phyloP scores from a whole-genome alignment of 2,797 vertebrate genomes.

The Alectoris magna region DNA sequence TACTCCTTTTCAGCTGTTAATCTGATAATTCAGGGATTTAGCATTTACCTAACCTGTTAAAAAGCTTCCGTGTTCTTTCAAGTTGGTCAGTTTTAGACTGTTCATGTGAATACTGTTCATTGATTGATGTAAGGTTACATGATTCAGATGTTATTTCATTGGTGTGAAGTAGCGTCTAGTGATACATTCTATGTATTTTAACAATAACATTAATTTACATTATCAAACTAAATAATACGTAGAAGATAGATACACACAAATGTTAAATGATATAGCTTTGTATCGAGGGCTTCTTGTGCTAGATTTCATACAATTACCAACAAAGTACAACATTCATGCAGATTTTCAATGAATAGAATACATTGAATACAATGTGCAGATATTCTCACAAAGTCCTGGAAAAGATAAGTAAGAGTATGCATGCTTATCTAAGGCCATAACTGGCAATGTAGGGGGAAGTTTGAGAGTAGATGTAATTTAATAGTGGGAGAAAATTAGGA shows the following conservation, averaged over 20 bases:
- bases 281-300: not conserved
- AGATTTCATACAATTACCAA: not conserved
- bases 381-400: not conserved
- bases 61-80: not conserved
- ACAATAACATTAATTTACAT: not conserved
- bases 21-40: not conserved
- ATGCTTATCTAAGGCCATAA: not conserved
- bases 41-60: not conserved
- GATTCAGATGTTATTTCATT: not conserved
- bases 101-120: not conserved
- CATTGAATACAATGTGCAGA: not conserved
- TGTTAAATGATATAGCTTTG: not conserved
- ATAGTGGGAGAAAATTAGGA: not conserved
- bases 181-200: not conserved
- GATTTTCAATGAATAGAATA: not conserved
- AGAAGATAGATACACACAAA: not conserved
- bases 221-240: not conserved
- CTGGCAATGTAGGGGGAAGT: not conserved
- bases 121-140: fast-evolving
- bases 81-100: not conserved
- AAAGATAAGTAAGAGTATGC: not conserved
- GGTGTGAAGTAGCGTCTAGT: not conserved
- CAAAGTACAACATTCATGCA: not conserved
- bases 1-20: not conserved
- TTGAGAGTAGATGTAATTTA: not conserved